Percentiles rank a stretch among this genome's conserved stretches.
Evolutionary conservation across 1,140 invertebrate genomes (phyloP).

Genomic region (Hycleus phaleratus): DNA sequence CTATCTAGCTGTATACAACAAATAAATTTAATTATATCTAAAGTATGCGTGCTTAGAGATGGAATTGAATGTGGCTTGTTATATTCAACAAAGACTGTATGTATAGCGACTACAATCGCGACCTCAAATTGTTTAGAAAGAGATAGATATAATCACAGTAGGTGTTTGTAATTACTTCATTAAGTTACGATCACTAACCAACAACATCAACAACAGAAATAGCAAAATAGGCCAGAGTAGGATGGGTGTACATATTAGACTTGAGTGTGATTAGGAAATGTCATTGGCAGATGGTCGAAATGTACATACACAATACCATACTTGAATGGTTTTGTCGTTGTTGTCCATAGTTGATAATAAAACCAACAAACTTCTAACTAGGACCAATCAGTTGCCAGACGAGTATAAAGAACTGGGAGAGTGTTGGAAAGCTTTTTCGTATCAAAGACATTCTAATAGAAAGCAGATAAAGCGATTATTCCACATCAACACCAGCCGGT

Average conservation of each 20-base stretch:
- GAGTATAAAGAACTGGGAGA: too few relatives aligned
- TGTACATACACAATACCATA: background rate
- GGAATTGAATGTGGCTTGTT: conserved; percentile 33
- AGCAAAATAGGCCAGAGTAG: too few relatives aligned
- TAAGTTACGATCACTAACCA: conserved; percentile 25
- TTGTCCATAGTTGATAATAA: too few relatives aligned
- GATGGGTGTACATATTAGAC: conserved; percentile 23
- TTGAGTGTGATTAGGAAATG: conserved; percentile 17
- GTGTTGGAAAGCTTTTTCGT: too few relatives aligned
- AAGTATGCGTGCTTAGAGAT: conserved; percentile 9
- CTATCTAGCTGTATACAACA: background rate
- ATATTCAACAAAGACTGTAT: conserved; percentile 13
- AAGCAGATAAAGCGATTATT: too few relatives aligned
- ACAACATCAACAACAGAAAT: conserved; percentile 20
- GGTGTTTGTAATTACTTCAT: conserved; percentile 30
- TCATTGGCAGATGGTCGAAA: conserved; percentile 15
- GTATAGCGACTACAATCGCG: too few relatives aligned
- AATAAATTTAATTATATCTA: conserved; percentile 30
- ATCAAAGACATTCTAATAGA: too few relatives aligned
- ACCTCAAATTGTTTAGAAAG: conserved; percentile 17
- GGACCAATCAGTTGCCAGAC: too few relatives aligned
- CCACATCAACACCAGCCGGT: too few relatives aligned
- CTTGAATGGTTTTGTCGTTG: too few relatives aligned
- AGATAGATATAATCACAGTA: conserved; percentile 23
- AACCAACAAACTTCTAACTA: too few relatives aligned